Percentiles rank a stretch among this genome's conserved stretches.
These are phyloP conservation scores for Aphis craccivora DNA, from an alignment of 1,140 invertebrate species.

Conservation along the genomic window DNA sequence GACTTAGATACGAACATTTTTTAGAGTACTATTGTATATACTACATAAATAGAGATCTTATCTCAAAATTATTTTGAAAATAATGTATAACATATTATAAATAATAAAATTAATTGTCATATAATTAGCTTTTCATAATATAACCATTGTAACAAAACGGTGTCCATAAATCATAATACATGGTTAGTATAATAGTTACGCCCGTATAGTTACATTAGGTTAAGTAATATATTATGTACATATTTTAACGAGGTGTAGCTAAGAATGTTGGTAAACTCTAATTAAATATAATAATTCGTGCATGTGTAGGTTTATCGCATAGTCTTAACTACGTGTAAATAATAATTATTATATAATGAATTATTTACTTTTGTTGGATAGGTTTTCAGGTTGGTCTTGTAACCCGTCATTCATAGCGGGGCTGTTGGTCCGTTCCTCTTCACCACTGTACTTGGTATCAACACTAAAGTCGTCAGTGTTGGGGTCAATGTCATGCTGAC, in stretches of 20 bases:
- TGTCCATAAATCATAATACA: background rate
- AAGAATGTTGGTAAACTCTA: background rate
- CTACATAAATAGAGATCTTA: background rate
- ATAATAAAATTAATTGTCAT: background rate
- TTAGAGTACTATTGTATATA: background rate
- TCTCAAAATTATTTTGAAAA: background rate
- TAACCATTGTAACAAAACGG: background rate
- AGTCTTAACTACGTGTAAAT: background rate
- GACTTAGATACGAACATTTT: background rate
- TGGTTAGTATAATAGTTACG: background rate
- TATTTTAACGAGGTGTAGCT: background rate
- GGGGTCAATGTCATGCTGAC: background rate
- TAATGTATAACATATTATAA: background rate
- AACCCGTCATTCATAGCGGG: conserved; percentile 69
- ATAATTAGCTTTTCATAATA: background rate
- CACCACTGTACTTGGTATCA: conserved; percentile 72
- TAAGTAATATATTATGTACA: background rate
- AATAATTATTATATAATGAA: background rate
- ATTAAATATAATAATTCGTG: background rate
- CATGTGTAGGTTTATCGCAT: background rate
- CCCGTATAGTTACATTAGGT: background rate
- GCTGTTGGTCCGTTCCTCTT: conserved; percentile 70
- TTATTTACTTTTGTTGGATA: conserved; percentile 75
- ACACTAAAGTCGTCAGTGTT: conserved; percentile 74
- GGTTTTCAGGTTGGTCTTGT: conserved; percentile 82